Evolutionary conservation across 2,113 vertebrate species (phyloP).

Genomic region (Corvus hawaiiensis): DNA sequence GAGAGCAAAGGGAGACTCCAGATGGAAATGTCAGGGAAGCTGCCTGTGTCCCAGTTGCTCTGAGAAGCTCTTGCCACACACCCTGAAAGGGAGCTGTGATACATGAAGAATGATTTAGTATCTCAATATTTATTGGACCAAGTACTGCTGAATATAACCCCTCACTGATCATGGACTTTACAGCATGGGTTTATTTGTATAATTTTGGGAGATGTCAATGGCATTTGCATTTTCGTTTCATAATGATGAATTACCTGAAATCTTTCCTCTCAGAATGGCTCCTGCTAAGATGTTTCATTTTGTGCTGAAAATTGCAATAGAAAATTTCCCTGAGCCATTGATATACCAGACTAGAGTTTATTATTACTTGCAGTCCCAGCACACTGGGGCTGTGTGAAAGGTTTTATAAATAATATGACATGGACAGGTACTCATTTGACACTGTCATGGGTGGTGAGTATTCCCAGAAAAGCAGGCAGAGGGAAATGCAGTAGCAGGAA

Average conservation of each 20-base stretch:
- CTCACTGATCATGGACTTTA: neutral
- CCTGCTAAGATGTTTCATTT: conserved; percentile 50
- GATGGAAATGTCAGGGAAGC: neutral
- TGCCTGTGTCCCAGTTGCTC: neutral
- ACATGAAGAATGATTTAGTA: neutral
- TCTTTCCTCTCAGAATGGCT: neutral
- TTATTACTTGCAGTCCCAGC: neutral
- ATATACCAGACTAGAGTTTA: conserved; percentile 50
- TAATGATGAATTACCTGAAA: conserved; percentile 54
- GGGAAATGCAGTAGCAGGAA: neutral
- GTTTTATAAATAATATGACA: conserved; percentile 51
- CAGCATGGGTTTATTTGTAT: neutral
- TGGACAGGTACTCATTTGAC: neutral
- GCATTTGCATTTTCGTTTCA: conserved; percentile 40
- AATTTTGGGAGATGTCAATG: neutral
- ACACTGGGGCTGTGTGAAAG: neutral
- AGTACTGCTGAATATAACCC: neutral
- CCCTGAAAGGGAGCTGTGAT: neutral
- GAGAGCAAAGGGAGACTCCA: neutral
- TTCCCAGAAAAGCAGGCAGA: neutral
- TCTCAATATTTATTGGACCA: neutral
- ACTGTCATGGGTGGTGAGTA: conserved; percentile 10
- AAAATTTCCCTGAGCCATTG: conserved; percentile 46
- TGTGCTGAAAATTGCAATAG: conserved; percentile 51
- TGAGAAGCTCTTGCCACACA: neutral